These are phyloP conservation scores for Dromius quadrimaculatus DNA, from an alignment of 2,888 invertebrate species.

Conservation along the genomic window DNA sequence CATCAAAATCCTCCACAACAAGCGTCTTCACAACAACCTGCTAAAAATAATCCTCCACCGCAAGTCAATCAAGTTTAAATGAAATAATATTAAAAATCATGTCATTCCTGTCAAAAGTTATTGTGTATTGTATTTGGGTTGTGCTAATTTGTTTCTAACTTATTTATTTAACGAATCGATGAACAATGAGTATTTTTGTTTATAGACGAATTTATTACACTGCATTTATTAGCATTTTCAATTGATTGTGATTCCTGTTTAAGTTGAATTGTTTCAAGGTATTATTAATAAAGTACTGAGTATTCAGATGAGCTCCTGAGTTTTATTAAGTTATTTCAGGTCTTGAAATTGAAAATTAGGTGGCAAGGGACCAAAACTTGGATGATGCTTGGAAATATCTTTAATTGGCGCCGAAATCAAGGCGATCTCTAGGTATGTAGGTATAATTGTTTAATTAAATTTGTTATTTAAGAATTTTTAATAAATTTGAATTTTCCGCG, in stretches of 20 bases:
- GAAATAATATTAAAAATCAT: slow-evolving; percentile 8
- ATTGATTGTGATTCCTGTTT: neutral
- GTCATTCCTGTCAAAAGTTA: slow-evolving; percentile 34
- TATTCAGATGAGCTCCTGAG: no score
- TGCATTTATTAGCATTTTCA: neutral
- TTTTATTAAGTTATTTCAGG: no score
- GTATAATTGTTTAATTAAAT: no score
- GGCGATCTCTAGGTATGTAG: no score
- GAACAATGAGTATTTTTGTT: slow-evolving; percentile 27
- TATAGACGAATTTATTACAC: slow-evolving; percentile 13
- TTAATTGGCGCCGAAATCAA: no score
- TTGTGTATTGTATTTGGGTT: slow-evolving; percentile 21
- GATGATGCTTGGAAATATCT: no score
- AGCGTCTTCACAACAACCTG: slow-evolving; percentile 56
- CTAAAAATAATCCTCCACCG: slow-evolving; percentile 49
- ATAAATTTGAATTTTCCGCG: no score
- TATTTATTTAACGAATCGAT: slow-evolving; percentile 21
- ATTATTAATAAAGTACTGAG: no score
- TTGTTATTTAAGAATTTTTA: no score
- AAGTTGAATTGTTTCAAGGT: neutral
- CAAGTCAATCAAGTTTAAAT: slow-evolving; percentile 19
- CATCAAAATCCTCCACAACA: slow-evolving; percentile 56
- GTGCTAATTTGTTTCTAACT: slow-evolving; percentile 14
- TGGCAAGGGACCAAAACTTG: no score
- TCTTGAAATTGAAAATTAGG: no score